Evolutionary conservation across 1,140 invertebrate genomes (phyloP).

Genomic region (Olivierus martensii): DNA sequence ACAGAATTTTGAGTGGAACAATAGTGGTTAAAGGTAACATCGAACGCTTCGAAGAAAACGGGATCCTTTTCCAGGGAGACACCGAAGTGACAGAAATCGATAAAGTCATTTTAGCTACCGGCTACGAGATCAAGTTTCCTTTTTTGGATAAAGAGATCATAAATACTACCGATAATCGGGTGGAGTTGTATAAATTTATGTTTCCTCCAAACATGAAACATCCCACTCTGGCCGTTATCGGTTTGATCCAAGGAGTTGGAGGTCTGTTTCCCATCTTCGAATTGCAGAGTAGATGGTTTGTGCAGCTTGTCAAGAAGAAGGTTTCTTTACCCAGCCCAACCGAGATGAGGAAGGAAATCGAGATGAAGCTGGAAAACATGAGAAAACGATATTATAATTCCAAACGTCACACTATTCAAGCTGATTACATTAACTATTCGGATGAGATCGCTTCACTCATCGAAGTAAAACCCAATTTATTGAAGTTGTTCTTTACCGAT

Average conservation of each 20-base stretch:
- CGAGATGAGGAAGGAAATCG: slow-evolving; percentile 25
- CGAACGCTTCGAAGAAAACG: slow-evolving; percentile 23
- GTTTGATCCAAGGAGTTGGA: slow-evolving; percentile 37
- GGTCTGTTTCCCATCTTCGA: slow-evolving; percentile 38
- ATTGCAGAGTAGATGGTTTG: slow-evolving; percentile 25
- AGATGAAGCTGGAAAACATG: slow-evolving; percentile 19
- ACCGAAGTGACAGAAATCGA: slow-evolving; percentile 1
- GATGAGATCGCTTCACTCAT: slow-evolving; percentile 28
- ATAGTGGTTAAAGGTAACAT: slow-evolving; percentile 32
- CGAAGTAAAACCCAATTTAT: slow-evolving; percentile 28
- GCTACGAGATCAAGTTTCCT: slow-evolving; percentile 19
- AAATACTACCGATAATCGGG: slow-evolving; percentile 9
- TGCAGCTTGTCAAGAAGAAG: slow-evolving; percentile 18
- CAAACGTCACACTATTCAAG: slow-evolving; percentile 32
- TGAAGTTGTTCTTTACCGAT: slow-evolving; percentile 27
- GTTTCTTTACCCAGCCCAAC: slow-evolving; percentile 19
- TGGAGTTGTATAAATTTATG: slow-evolving; percentile 20
- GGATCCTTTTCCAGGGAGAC: slow-evolving; percentile 25
- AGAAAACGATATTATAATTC: slow-evolving; percentile 22
- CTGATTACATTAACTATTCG: slow-evolving; percentile 29
- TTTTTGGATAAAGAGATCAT: slow-evolving; percentile 2
- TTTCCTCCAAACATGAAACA: slow-evolving; percentile 27
- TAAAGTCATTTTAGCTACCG: slow-evolving; percentile 18
- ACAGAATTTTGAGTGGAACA: slow-evolving; percentile 29
- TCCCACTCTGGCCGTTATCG: slow-evolving; percentile 34